A percentile compares a stretch with the other conserved stretches of the same genome.
Conservation (phyloP, 2,888 invertebrate genomes). For the Drosophila parthenogenetica region DNA sequence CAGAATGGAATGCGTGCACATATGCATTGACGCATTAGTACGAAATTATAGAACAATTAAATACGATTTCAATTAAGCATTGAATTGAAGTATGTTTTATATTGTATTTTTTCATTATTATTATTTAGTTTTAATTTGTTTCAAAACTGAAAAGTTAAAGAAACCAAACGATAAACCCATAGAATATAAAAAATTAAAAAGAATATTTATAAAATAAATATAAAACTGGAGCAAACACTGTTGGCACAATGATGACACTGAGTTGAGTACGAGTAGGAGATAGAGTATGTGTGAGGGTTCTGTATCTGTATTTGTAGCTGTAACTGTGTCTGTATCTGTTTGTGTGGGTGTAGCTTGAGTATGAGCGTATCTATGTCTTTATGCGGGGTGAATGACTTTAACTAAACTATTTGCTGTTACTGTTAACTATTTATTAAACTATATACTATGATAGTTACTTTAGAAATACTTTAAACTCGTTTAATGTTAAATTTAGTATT, state of each 20-base stretch:
- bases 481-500: conserved; percentile 34
- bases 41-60: conserved; percentile 86
- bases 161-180: conserved; percentile 40
- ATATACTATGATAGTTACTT: conserved; percentile 24
- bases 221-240: conserved; percentile 66
- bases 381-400: conserved; percentile 58
- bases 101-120: conserved; percentile 44
- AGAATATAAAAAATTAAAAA: conserved; percentile 17
- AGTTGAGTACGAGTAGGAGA: conserved; percentile 40
- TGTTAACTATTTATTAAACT: conserved; percentile 23
- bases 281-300: conserved; percentile 50
- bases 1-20: conserved; percentile 87
- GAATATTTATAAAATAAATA: conserved; percentile 42
- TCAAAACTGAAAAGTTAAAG: conserved; percentile 46
- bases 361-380: conserved; percentile 60
- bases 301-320: conserved; percentile 48
- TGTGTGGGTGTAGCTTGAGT: conserved; percentile 38
- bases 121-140: conserved; percentile 58
- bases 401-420: conserved; percentile 47
- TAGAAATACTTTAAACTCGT: conserved; percentile 26
- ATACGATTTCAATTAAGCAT: conserved; percentile 83
- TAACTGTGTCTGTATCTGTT: conserved; percentile 32
- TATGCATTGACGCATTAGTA: conserved; percentile 86
- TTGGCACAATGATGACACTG: conserved; percentile 75
- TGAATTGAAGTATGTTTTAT: conserved; percentile 68